Percentiles rank a stretch among this genome's conserved stretches.
Evolutionary conservation across 2,888 invertebrate species (phyloP).

Genomic region (Notocelia uddmanniana): DNA sequence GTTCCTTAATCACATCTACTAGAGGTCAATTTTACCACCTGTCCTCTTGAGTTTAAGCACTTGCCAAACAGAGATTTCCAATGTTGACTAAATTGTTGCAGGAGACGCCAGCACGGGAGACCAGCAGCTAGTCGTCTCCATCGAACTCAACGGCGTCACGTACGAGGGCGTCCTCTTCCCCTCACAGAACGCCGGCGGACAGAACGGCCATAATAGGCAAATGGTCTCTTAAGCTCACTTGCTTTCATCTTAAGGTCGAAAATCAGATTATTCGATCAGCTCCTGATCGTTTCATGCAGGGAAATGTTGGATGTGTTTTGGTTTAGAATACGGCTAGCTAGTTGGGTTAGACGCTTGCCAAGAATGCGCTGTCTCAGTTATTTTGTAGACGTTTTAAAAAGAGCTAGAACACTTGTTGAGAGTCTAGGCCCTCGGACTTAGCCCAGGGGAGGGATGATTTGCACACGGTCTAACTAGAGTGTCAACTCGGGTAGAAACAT

Average conservation of each 20-base stretch:
- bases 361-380: conserved; percentile 4
- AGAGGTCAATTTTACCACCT: background rate
- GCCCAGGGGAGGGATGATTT: conserved; percentile 23
- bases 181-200: conserved; percentile 73
- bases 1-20: background rate
- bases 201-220: conserved; percentile 76
- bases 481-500: conserved; percentile 3
- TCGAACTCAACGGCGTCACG: conserved; percentile 98
- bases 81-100: conserved; percentile 63
- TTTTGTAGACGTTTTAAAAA: background rate
- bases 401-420: conserved; percentile 1
- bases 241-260: conserved; percentile 28
- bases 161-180: conserved; percentile 97
- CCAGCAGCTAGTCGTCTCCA: conserved; percentile 96
- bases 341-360: conserved; percentile 21
- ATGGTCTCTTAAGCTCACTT: conserved; percentile 73
- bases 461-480: conserved; percentile 33
- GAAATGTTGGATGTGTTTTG: conserved; percentile 22
- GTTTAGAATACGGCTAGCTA: conserved; percentile 34
- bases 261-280: conserved; percentile 47
- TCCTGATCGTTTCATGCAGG: conserved; percentile 46
- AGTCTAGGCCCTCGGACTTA: background rate
- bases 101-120: conserved; percentile 94
- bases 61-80: background rate
- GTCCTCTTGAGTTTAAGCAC: background rate